Base-by-base conservation (phyloP, 2,888 invertebrate genomes). In the Xestia ashworthii region DNA sequence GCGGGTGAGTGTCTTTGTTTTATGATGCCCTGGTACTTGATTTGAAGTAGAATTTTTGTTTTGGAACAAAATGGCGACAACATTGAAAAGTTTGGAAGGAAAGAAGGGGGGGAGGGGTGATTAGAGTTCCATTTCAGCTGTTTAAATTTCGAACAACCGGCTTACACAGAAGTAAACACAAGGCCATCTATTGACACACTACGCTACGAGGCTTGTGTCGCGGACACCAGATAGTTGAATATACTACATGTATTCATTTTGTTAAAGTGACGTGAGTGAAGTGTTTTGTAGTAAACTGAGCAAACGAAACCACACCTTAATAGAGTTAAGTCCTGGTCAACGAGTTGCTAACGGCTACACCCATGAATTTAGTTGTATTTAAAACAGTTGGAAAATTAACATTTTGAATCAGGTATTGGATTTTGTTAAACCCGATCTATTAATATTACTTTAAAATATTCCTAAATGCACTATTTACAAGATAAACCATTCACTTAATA, bases 1-100 rank as follows among this genome's bases (percentile, higher is more conserved):
- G 99, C 95, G 98, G 98, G 97, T 98, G 95, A 95, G 97, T 88
- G 1, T 19, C 3, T 53, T 80, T 79, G 67, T 67, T 78, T 53
- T 68, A 65, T 74, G 32, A 22, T 82, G 8, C 8, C 82, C 82
- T 88, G 64, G 41, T 53, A 73, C 5, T 19, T 53, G 38, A 14
- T 19, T 60, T 32, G 9, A 32, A 19, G 32, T 9, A 16, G 9
- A 3, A 0, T 32, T 60, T 8, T 25, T 60, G 44, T 44, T 25
- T 58, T 58, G 14, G 8, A 60, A 9, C 1, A 60, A 32, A 16
- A 19, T 1, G 11, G 55, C 12, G 25, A 58, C 0, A n/a, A 55
- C 11, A 55, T n/a, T 53, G 11, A 53, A 3, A 4, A 53, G 6
- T 58, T 25, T 25, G 14, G 14, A 14, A 25, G 6, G 5, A 25